Percentiles rank a stretch among this genome's conserved stretches.
Conservation (phyloP, 2,797 vertebrate species). For the Xenops minutus region DNA sequence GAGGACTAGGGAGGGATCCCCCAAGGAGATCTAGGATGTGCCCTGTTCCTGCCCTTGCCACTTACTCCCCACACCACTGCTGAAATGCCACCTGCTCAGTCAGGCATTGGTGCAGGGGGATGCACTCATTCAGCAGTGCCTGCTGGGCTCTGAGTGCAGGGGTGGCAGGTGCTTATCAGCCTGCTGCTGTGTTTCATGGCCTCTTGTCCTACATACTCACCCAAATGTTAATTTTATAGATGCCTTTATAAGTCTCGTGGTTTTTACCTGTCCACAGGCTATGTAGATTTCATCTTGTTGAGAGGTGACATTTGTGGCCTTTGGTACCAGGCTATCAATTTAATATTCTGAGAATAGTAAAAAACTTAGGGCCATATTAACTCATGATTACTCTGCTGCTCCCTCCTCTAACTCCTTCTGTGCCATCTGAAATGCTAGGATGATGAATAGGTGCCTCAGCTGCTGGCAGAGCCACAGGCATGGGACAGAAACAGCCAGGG, state of each 20-base stretch:
- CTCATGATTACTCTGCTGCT: not conserved
- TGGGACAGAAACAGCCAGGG: not conserved
- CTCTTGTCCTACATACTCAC: constrained; percentile 7
- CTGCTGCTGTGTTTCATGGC: not conserved
- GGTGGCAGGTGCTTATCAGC: not conserved
- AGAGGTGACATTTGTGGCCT: constrained; percentile 73
- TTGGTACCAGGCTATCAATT: constrained; percentile 70
- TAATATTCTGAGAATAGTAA: constrained; percentile 32
- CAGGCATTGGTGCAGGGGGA: not conserved
- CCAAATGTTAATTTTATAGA: constrained; percentile 72
- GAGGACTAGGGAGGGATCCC: not conserved
- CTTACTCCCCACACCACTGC: not conserved
- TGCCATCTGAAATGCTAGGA: not conserved
- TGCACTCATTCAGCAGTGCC: not conserved
- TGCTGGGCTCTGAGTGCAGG: not conserved
- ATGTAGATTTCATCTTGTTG: constrained; percentile 71
- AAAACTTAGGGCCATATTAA: constrained; percentile 10
- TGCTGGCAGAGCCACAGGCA: not conserved
- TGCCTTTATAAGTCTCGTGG: constrained; percentile 69
- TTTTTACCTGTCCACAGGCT: constrained; percentile 19
- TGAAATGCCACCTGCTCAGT: not conserved
- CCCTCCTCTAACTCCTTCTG: not conserved
- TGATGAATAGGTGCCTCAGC: not conserved
- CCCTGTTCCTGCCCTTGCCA: not conserved
- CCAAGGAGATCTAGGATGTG: not conserved